These are phyloP conservation scores for Darevskia mixta DNA, from an alignment of 2,797 vertebrate genomes.

Conservation along the genomic window DNA sequence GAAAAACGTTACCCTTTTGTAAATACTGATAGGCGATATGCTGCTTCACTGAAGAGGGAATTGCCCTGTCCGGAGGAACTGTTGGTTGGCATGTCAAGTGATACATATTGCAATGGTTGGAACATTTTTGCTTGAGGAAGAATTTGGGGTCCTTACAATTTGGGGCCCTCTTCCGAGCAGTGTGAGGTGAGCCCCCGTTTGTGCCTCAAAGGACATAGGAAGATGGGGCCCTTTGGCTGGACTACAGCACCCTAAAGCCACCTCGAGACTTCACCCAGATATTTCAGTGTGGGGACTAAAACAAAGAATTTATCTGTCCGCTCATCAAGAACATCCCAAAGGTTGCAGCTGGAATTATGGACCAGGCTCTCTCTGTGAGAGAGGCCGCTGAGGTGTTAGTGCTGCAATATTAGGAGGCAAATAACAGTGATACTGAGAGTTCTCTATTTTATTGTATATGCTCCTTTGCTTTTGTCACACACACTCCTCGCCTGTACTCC, in stretches of 20 bases:
- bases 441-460: slow-evolving; percentile 26
- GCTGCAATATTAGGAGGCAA: background rate
- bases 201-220: background rate
- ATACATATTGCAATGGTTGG: background rate
- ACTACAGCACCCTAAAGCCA: too few relatives aligned
- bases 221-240: background rate
- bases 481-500: background rate
- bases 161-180: background rate
- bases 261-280: background rate
- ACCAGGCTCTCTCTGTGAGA: background rate
- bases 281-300: background rate
- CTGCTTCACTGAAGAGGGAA: background rate
- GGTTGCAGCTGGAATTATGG: background rate
- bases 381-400: background rate
- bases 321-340: too few relatives aligned
- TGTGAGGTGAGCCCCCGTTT: background rate
- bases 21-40: background rate
- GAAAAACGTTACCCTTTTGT: background rate
- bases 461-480: slow-evolving; percentile 1
- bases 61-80: background rate
- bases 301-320: background rate
- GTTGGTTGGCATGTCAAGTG: background rate
- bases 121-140: background rate
- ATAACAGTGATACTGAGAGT: background rate
- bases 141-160: background rate